Evolutionary conservation across 2,888 invertebrate species (phyloP).

Genomic region (Papilio demoleus): DNA sequence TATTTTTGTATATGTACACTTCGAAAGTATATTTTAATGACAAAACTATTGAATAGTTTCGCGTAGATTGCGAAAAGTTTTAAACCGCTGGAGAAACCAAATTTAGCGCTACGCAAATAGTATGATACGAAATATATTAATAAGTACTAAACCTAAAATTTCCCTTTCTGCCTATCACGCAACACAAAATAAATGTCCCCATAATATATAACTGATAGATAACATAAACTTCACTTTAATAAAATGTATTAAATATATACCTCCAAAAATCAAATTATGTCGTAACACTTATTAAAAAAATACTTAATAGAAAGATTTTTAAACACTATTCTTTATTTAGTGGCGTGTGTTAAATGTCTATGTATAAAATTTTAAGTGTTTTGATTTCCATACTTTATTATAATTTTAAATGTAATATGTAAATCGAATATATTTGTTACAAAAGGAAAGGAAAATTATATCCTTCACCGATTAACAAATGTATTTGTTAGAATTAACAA

Average conservation of each 20-base stretch:
- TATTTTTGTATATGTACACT: background rate
- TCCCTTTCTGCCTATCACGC: background rate
- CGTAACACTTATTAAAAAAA: slow-evolving; percentile 5
- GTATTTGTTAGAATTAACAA: slow-evolving; percentile 7
- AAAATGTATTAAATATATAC: background rate
- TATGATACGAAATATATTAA: too few relatives aligned
- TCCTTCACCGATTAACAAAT: slow-evolving; percentile 26
- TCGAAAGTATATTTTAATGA: background rate
- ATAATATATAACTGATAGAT: background rate
- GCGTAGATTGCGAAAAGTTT: background rate
- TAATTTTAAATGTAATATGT: slow-evolving; percentile 5
- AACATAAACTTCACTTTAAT: background rate
- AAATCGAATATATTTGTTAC: background rate
- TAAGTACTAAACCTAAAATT: too few relatives aligned
- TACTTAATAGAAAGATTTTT: background rate
- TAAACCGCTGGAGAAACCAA: background rate
- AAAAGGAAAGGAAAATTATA: slow-evolving; percentile 1
- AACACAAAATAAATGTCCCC: background rate
- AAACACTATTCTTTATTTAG: slow-evolving; percentile 15
- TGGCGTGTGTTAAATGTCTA: slow-evolving; percentile 24
- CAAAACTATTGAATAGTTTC: background rate
- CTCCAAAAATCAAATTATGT: background rate
- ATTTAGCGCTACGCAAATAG: background rate
- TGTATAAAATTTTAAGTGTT: slow-evolving; percentile 16
- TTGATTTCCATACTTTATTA: slow-evolving; percentile 24